Base-by-base conservation (phyloP, 2,888 invertebrate species). In the Dione vanillae region DNA sequence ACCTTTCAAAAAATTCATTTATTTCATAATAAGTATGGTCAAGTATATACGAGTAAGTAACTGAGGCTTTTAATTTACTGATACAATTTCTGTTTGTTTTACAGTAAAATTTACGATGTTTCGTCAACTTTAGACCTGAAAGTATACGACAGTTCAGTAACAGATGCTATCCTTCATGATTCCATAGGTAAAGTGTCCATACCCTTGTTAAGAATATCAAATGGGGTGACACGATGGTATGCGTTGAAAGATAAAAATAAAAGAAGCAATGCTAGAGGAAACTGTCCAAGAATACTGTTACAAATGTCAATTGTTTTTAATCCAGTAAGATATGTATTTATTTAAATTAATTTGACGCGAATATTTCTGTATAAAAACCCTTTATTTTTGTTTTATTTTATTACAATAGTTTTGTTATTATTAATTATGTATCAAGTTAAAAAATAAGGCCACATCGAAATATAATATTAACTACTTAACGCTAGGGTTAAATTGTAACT, bases 31-130 rank as follows among this genome's bases (percentile, higher is more conserved):
- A n/a, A n/a, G n/a, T n/a, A n/a, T n/a, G n/a, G n/a, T n/a, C n/a
- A n/a, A n/a, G n/a, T n/a, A n/a, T n/a, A n/a, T n/a, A n/a, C n/a
- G n/a, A n/a, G n/a, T 27, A 27, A 27, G 27, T 27, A 27, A 27
- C 5, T 27, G 27, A 5, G 27, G 27, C 27, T 27, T 27, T 27
- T 27, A 27, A 27, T n/a, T n/a, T n/a, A n/a, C n/a, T n/a, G n/a
- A n/a, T n/a, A n/a, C n/a, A n/a, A n/a, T n/a, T n/a, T n/a, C n/a
- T 41, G 10, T 6, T 59, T 8, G 27, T 37, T n/a, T 68, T 86
- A n/a, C 79, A 92, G 92, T 76, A 87, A 91, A 40, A 83, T 93
- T 1, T 85, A 87, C 65, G 92, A 93, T 74, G 84, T 92, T 1
- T 86, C 89, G 1, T 89, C 92, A 8, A 88, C 85, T 0, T 74